phyloP scores from a whole-genome alignment of 2,888 invertebrate species.

The Pterobdella sp. region DNA sequence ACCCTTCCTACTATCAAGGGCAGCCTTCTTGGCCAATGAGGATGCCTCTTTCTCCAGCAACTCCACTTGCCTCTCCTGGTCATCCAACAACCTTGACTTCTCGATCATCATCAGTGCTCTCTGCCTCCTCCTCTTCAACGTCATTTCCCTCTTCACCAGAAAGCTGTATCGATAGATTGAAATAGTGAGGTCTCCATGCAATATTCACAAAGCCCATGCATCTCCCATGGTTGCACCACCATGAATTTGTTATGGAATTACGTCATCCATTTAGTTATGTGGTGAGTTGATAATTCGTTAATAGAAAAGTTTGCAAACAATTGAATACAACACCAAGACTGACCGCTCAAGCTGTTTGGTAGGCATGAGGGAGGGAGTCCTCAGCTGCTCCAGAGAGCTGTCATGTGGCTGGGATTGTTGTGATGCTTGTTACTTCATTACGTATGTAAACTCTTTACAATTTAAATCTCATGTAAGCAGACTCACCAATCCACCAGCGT shows the following conservation, averaged over 20 bases:
- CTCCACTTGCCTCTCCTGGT: constrained; percentile 8
- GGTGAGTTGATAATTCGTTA: neutral
- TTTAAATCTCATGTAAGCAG: neutral
- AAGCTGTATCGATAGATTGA: too few species aligned
- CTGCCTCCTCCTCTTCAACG: neutral
- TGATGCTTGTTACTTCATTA: too few species aligned
- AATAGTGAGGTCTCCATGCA: too few species aligned
- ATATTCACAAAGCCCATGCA: too few species aligned
- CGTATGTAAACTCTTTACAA: neutral
- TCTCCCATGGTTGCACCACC: too few species aligned
- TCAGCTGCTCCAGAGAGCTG: neutral
- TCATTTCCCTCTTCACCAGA: neutral
- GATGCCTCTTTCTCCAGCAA: constrained; percentile 4
- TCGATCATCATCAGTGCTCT: neutral
- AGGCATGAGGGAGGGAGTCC: neutral
- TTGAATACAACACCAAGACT: neutral
- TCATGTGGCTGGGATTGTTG: neutral
- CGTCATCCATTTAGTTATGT: too few species aligned
- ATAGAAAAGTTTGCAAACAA: constrained; percentile 4
- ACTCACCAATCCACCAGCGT: neutral
- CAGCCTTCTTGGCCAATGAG: neutral
- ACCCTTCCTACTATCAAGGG: neutral
- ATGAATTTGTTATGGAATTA: too few species aligned
- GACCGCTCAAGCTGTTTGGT: constrained; percentile 5
- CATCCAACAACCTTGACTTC: neutral